Evolutionary conservation across 2,113 vertebrate genomes (phyloP), one percentile per base, ranked within the genome.

Genomic region (Nipponia nippon): DNA sequence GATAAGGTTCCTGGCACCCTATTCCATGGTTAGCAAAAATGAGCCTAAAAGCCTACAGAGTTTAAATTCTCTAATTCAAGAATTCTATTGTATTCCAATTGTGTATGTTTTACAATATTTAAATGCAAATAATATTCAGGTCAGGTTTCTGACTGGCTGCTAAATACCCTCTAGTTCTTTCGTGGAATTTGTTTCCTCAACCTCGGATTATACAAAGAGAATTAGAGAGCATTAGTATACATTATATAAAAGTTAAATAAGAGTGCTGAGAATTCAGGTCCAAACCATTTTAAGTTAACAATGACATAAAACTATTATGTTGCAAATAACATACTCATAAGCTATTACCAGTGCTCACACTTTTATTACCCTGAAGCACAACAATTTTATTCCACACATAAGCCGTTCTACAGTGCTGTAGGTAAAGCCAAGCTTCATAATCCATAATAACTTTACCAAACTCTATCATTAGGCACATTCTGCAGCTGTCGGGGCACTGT

Each of bases 111-210:
- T 80, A 56, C 40, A 73, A 77, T 56, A 90, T 70, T 61, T 66
- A 94, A 95, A 93, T 81, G 71, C 82, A 96, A 90, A 86, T 90
- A 81, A 78, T 82, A 92, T 83, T 96, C 86, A 73, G n/a, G 9
- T 83, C 87, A 77, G 13, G 63, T 70, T 95, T 90, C 63, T 75
- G 32, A 52, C 76, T 90, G 38, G 46, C 40, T 94, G 66, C 46
- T 94, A 89, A 94, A 94, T 88, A 86, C 29, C 20, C 25, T 72
- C 66, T 86, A 78, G 50, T 88, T 81, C 16, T 80, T 11, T 70
- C 10, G 5, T 7, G 42, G 59, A 96, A 89, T 81, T 65, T 90
- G 38, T 93, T 97, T 90, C 67, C 59, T 87, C 91, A 83, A 49
- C 36, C 47, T 89, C 1, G 2, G 76, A 83, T 92, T 93, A 81